Base-by-base conservation (phyloP, 37 sponge, comb jelly and placozoan species). In the Chondrilla cf. caribensis region DNA sequence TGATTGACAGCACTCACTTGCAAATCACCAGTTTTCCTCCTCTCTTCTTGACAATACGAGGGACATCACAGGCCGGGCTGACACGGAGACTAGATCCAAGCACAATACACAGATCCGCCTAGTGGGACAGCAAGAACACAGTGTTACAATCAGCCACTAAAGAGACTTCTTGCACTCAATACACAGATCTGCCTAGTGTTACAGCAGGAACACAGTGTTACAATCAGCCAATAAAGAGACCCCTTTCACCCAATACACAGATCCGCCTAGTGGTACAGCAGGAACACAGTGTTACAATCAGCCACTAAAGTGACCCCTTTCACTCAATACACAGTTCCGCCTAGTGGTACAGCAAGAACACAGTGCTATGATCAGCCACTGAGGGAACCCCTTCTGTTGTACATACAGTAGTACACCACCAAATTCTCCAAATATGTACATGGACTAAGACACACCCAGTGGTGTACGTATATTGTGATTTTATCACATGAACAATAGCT, bases 311-410 rank as follows among this genome's bases (percentile, higher is more conserved):
- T n/a, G n/a, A n/a, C n/a, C n/a, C n/a, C n/a, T n/a, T n/a, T n/a
- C n/a, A n/a, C n/a, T n/a, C 95, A 84, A 95, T 86, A 54, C 91
- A 91, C 57, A 95, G 64, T 41, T 95, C 92, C 19, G 95, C 95
- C 82, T 89, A 62, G 15, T 62, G 17, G 17, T 17, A 55, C 57
- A 55, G 57, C 17, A 19, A 55, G 57, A 55, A 55, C 57, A 55
- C 17, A 19, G 57, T 55, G 57, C 11, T 55, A 55, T 17, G 17
- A 19, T 19, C 57, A 55, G 11, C n/a, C n/a, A n/a, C n/a, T n/a
- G n/a, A n/a, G n/a, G n/a, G n/a, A n/a, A n/a, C n/a, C n/a, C n/a
- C n/a, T n/a, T n/a, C n/a, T n/a, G n/a, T n/a, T n/a, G n/a, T n/a
- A n/a, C n/a, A n/a, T n/a, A n/a, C n/a, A n/a, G n/a, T 26, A 11